Percentiles rank a stretch among this genome's conserved stretches.
phyloP scores from a whole-genome alignment of 2,888 invertebrate species.

The Branchipolynoe longqiensis region DNA sequence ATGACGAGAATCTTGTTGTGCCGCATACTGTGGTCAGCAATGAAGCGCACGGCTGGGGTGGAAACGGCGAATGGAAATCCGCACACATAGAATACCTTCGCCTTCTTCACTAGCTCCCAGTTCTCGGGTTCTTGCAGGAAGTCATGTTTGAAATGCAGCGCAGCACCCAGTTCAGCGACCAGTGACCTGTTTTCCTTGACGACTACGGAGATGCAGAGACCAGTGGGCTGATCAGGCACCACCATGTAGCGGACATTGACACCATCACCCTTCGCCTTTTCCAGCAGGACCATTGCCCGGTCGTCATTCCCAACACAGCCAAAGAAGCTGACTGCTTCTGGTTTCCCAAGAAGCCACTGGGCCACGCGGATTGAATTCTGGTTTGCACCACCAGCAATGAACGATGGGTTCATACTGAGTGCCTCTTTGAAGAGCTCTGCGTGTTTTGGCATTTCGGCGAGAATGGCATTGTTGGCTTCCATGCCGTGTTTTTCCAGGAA shows the following conservation, averaged over 20 bases:
- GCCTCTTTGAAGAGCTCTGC: slow-evolving; percentile 85
- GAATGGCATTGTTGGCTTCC: slow-evolving; percentile 94
- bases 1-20: slow-evolving; percentile 90
- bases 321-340: slow-evolving; percentile 92
- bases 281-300: slow-evolving; percentile 90
- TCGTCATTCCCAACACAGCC: slow-evolving; percentile 96
- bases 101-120: slow-evolving; percentile 87
- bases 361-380: slow-evolving; percentile 96
- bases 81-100: slow-evolving; percentile 93
- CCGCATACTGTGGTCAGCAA: slow-evolving; percentile 89
- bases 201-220: slow-evolving; percentile 97
- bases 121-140: slow-evolving; percentile 88
- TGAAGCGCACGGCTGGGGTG: slow-evolving; percentile 90
- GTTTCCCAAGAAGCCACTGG: slow-evolving; percentile 93
- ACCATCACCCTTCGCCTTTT: slow-evolving; percentile 87
- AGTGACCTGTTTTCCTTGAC: slow-evolving; percentile 91
- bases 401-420: slow-evolving; percentile 83
- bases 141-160: slow-evolving; percentile 92
- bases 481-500: slow-evolving; percentile 92
- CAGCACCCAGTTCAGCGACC: slow-evolving; percentile 97
- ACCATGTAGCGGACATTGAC: slow-evolving; percentile 87
- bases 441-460: slow-evolving; percentile 94
- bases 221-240: slow-evolving; percentile 86
- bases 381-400: slow-evolving; percentile 97
- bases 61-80: slow-evolving; percentile 96